phyloP scores from a whole-genome alignment of 2,888 invertebrate species.

The Dolichopus griseipennis region DNA sequence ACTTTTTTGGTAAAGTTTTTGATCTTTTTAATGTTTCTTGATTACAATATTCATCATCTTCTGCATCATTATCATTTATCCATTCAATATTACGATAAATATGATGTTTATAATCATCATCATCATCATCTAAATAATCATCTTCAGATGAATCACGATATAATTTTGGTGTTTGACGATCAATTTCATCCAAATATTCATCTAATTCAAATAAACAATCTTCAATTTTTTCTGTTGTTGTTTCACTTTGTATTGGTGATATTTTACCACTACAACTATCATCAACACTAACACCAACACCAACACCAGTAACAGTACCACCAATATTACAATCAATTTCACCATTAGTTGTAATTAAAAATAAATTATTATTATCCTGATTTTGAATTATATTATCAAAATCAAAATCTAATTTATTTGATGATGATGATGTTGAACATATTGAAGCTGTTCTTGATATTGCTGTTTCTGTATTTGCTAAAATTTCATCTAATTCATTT shows the following conservation, averaged over 20 bases:
- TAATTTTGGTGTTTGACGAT: slow-evolving; percentile 24
- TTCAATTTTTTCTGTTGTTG: slow-evolving; percentile 37
- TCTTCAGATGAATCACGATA: slow-evolving; percentile 18
- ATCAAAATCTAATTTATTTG: neutral
- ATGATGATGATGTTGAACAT: slow-evolving; percentile 9
- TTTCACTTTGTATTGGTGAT: slow-evolving; percentile 19
- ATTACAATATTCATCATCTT: neutral
- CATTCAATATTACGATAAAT: slow-evolving; percentile 14
- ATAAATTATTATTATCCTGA: slow-evolving; percentile 1
- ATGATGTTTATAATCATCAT: slow-evolving; percentile 9
- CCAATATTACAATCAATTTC: neutral
- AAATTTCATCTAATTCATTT: slow-evolving; percentile 36
- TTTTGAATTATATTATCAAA: neutral
- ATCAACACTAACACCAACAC: neutral
- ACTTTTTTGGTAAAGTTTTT: slow-evolving; percentile 18
- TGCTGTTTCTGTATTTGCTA: slow-evolving; percentile 23
- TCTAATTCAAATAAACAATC: slow-evolving; percentile 48
- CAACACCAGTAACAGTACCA: neutral
- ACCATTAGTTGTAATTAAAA: neutral
- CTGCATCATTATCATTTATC: neutral
- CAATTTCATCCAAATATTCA: slow-evolving; percentile 46
- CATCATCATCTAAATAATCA: slow-evolving; percentile 21
- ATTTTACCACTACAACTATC: slow-evolving; percentile 13
- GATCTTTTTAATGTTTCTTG: slow-evolving; percentile 14
- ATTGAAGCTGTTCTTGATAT: neutral